Base-by-base conservation (phyloP, 2,113 vertebrate species). In the Cichladusa arquata region DNA sequence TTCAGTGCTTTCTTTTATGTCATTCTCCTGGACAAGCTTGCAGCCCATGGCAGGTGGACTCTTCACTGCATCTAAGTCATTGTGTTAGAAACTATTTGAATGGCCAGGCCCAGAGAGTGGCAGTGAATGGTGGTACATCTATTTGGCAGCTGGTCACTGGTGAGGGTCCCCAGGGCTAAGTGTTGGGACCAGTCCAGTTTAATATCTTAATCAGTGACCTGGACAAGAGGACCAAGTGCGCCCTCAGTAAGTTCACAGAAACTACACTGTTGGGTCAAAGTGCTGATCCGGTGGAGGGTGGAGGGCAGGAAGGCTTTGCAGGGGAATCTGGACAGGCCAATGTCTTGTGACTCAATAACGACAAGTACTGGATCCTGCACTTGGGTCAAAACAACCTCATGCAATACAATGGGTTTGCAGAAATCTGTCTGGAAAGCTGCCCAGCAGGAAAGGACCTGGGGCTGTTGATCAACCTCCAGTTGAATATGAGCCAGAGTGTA, bases 391-490 rank as follows among this genome's bases (percentile, higher is more conserved):
- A n/a, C 6, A 61, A 23, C 24, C 19, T 36, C 23, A n/a, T 29
- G 16, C 8, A 47, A 23, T n/a, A 45, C 4, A 38, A 19, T 12
- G 16, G 10, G 13, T 19, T n/a, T n/a, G 15, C 3, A 3, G 16
- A 79, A 56, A 29, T 6, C 5, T 71, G n/a, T 2, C 29, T 56
- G 56, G 19, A 71, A 71, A 42, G 9, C 8, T 40, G 19, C 8
- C 11, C 34, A 48, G 24, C 16, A 34, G 34, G 12, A 71, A 71
- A 79, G 5, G 11, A 71, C 19, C 19, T 18, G 4, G 14, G 5
- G 2, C 1, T 62, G 14, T 17, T 48, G 42, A 11, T 42, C 0
- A 0, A 22, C 48, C 62, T 9, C 7, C 9, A 22, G 19, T 5
- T 56, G 24, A n/a, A 29, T 14, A n/a, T 34, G 19, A 71, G 17